A percentile compares a stretch with the other conserved stretches of the same genome.
phyloP scores from a whole-genome alignment of 2,888 invertebrate genomes.

The Bibio marci region DNA sequence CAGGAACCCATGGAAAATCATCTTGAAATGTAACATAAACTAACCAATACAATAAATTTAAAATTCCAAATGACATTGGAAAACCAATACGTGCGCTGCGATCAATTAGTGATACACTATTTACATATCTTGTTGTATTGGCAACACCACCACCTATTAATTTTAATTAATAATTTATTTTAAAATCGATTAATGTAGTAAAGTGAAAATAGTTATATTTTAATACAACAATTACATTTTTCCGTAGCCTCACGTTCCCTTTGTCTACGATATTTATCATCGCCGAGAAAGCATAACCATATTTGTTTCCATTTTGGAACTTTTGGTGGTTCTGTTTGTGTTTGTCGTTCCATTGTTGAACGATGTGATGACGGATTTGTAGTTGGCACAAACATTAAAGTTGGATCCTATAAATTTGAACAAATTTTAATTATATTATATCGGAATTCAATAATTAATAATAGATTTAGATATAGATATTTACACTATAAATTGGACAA shows the following conservation, averaged over 20 bases:
- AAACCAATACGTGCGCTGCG: constrained; percentile 63
- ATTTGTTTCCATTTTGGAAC: constrained; percentile 65
- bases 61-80: constrained; percentile 69
- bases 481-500: constrained; percentile 46
- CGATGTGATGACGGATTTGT: constrained; percentile 23
- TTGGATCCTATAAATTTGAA: constrained; percentile 23
- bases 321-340: constrained; percentile 57
- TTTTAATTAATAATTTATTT: too few species aligned
- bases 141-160: constrained; percentile 2
- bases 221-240: not conserved
- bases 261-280: constrained; percentile 55
- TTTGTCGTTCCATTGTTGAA: constrained; percentile 63
- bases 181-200: not conserved
- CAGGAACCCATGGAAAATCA: constrained; percentile 33
- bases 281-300: constrained; percentile 62
- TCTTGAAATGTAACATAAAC: constrained; percentile 63
- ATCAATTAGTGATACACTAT: constrained; percentile 77
- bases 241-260: constrained; percentile 47
- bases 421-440: too few species aligned
- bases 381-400: constrained; percentile 21
- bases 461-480: not conserved
- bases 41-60: constrained; percentile 83
- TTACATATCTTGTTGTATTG: constrained; percentile 42
- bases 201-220: not conserved
- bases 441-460: too few species aligned